Evolutionary conservation across 2,888 invertebrate species (phyloP).

Genomic region (Prenolepis imparis): DNA sequence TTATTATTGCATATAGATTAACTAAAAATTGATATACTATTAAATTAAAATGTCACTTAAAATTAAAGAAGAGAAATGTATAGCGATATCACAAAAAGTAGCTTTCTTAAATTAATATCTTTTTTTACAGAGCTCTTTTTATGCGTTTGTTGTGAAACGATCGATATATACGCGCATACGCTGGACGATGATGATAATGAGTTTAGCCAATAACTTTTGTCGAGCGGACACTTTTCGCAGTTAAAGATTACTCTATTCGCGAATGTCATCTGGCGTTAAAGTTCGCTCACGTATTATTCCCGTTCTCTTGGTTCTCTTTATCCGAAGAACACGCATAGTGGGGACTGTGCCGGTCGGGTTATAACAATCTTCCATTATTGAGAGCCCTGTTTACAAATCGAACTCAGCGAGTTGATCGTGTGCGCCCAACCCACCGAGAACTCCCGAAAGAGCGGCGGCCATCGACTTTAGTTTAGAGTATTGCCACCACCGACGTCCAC

Average conservation of each 20-base stretch:
- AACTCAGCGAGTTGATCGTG: constrained; percentile 78
- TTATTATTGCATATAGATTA: background rate
- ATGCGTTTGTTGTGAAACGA: background rate
- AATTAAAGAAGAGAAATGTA: background rate
- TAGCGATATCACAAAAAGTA: background rate
- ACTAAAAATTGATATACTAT: constrained; percentile 14
- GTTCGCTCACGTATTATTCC: constrained; percentile 57
- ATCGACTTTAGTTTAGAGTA: constrained; percentile 77
- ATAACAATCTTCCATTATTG: constrained; percentile 83
- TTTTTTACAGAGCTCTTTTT: background rate
- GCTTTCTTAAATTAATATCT: background rate
- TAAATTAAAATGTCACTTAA: background rate
- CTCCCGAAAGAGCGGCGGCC: constrained; percentile 50
- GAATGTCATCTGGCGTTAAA: constrained; percentile 55
- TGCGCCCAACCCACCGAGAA: constrained; percentile 29
- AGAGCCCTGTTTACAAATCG: constrained; percentile 85
- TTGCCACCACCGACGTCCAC: constrained; percentile 61
- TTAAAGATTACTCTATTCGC: constrained; percentile 46
- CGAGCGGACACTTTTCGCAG: constrained; percentile 50
- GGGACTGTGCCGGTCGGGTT: constrained; percentile 71
- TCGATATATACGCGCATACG: background rate
- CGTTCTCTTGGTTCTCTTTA: constrained; percentile 47
- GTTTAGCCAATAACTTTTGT: constrained; percentile 49
- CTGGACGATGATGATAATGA: constrained; percentile 36
- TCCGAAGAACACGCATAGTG: constrained; percentile 52